Evolutionary conservation across 2,888 invertebrate genomes (phyloP), one percentile per base, ranked within the genome.

Genomic region (Lasiommata megera): DNA sequence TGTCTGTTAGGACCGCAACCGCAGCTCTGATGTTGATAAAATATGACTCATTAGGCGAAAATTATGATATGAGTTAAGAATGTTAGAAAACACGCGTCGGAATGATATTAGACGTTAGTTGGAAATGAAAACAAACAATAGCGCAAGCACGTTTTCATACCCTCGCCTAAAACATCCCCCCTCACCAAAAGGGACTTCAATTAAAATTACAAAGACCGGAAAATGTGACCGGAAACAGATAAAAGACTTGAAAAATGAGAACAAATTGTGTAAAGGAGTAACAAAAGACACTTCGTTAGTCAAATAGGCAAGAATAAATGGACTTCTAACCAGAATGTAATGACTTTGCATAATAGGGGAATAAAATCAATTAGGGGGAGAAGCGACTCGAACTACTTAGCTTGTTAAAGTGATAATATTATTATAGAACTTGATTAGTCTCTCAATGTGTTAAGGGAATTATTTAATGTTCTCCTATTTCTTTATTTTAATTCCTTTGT

Each of bases 261-360:
- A 51, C 46, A 41, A 58, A 58, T 60, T 54, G 41, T 52, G 41
- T 55, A 56, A 59, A 59, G 41, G 63, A 62, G 61, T 63, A 65
- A 67, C 62, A 66, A 65, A 65, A 66, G 62, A 55, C 59, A 56
- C 55, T 58, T 55, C 60, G 57, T 63, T 66, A 64, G 61, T 63
- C 50, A 59, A 66, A 65, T 61, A 60, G 66, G 37, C 31, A 23
- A 6, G 48, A 16, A 38, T 61, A 59, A 64, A 65, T 63, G 61
- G 60, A 53, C 56, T 54, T 18, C 50, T 31, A 46, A 46, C 40
- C 46, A 40, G 8, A 44, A 44, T 34, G 43, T 65, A 65, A 64
- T 63, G 61, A 60, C 38, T 23, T 17, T 36, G 54, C 48, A 58
- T 66, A 67, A 65, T 66, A 63, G 55, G 31, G 37, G 50, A 56